Evolutionary conservation across 2,113 vertebrate species (phyloP).

Genomic region (Sylvietta virens): DNA sequence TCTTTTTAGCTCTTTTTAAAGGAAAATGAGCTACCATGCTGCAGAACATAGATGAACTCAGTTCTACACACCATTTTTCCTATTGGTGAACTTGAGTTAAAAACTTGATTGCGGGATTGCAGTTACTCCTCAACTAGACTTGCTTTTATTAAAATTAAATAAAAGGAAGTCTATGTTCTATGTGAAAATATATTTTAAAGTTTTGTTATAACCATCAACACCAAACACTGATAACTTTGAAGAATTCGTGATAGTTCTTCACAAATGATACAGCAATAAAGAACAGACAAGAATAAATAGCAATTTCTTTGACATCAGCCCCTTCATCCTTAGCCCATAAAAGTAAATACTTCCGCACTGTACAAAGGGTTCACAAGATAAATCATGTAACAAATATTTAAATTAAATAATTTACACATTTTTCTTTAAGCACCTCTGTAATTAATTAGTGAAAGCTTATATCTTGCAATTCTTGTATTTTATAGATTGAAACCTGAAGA

Average conservation of each 20-base stretch:
- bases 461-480: slow-evolving; percentile 15
- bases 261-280: neutral
- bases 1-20: neutral
- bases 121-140: neutral
- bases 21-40: neutral
- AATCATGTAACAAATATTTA: slow-evolving; percentile 33
- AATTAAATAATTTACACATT: slow-evolving; percentile 58
- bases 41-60: neutral
- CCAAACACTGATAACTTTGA: neutral
- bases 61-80: neutral
- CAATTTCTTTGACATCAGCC: neutral
- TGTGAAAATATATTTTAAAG: neutral
- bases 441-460: slow-evolving; percentile 37
- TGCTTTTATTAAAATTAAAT: neutral
- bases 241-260: neutral
- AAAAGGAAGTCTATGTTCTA: neutral
- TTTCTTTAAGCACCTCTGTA: slow-evolving; percentile 39
- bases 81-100: neutral
- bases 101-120: neutral
- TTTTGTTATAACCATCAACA: neutral
- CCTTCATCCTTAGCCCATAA: neutral
- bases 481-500: slow-evolving; percentile 17
- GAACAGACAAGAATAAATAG: slow-evolving; percentile 25
- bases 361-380: slow-evolving; percentile 23
- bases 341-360: neutral